Conservation (phyloP, 1,140 invertebrate genomes). For the Leptopilina clavipes region DNA sequence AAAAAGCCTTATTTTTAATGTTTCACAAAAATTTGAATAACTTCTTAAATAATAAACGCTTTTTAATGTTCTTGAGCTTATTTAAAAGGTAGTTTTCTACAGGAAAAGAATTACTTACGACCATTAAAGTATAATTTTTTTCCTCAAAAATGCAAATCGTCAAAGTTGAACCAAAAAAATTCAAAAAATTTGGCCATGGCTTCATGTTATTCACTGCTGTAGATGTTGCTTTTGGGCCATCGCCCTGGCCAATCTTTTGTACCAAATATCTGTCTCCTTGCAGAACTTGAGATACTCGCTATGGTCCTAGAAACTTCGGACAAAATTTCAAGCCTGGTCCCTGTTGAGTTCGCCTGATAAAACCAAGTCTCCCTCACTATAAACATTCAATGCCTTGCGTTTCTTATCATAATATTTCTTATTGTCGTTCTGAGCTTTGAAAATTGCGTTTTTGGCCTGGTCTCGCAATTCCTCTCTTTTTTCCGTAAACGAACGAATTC, state of each 20-base stretch:
- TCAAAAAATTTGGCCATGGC: too few relatives aligned
- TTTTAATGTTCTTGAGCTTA: too few relatives aligned
- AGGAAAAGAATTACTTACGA: too few relatives aligned
- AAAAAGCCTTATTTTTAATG: too few relatives aligned
- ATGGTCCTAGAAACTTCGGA: conserved; percentile 37
- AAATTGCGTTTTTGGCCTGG: conserved; percentile 41
- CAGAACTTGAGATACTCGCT: conserved; percentile 11
- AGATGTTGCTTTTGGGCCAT: conserved; percentile 37
- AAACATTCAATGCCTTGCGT: background rate
- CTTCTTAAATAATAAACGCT: too few relatives aligned
- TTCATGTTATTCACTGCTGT: conserved; percentile 39
- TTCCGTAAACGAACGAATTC: background rate
- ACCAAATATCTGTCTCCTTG: conserved; percentile 39
- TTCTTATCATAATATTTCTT: conserved; percentile 10
- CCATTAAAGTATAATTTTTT: too few relatives aligned
- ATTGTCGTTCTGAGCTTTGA: conserved; percentile 35
- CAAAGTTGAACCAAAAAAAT: too few relatives aligned
- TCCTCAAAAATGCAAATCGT: too few relatives aligned
- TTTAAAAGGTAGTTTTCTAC: too few relatives aligned
- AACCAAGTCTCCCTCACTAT: conserved; percentile 33
- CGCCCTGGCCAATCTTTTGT: conserved; percentile 36
- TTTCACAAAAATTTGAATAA: too few relatives aligned
- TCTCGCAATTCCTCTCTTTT: conserved; percentile 11
- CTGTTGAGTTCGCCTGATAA: conserved; percentile 33
- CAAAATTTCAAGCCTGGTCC: conserved; percentile 35